These are phyloP conservation scores for Picathartes gymnocephalus DNA, from an alignment of 2,113 vertebrate genomes.

Conservation along the genomic window DNA sequence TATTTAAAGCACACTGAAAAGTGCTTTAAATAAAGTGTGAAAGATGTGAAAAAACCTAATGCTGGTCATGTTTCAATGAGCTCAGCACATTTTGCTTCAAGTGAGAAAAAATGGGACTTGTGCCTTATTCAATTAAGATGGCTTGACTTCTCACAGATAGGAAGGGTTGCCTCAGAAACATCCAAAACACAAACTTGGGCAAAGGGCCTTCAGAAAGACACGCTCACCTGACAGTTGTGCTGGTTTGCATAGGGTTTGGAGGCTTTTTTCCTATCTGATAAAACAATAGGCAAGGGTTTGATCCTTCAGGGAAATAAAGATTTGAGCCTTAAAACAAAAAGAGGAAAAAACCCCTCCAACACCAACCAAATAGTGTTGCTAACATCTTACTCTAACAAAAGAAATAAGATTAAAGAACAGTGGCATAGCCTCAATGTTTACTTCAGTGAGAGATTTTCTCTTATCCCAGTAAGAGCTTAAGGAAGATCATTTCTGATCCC, in stretches of 20 bases:
- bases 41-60: not conserved
- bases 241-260: accelerated
- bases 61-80: not conserved
- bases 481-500: not conserved
- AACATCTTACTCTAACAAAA: not conserved
- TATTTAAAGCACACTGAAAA: constrained; percentile 11
- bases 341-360: accelerated
- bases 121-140: not conserved
- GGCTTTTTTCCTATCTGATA: not conserved
- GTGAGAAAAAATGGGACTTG: not conserved
- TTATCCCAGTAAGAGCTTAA: not conserved
- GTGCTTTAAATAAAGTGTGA: not conserved
- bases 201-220: not conserved
- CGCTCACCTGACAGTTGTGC: not conserved
- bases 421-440: not conserved
- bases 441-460: not conserved
- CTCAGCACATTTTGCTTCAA: not conserved
- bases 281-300: not conserved
- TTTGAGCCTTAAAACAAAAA: not conserved
- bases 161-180: not conserved
- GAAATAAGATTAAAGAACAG: not conserved
- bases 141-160: not conserved
- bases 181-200: not conserved
- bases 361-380: not conserved
- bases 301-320: not conserved